Percentiles rank a stretch among this genome's conserved stretches.
Evolutionary conservation across 2,888 invertebrate species (phyloP).

Genomic region (Andrena flavipes): DNA sequence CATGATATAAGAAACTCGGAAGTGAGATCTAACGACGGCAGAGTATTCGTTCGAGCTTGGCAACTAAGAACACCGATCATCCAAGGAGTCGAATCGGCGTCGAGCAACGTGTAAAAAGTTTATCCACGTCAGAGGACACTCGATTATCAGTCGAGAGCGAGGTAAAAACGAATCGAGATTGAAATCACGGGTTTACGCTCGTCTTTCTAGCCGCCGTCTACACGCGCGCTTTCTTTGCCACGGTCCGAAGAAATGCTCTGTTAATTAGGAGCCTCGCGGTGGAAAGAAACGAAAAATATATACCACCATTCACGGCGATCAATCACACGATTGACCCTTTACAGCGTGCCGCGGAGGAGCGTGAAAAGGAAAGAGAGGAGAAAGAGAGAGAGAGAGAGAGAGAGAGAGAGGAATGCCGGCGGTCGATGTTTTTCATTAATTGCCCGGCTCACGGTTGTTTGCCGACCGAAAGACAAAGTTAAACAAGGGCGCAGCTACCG

Average conservation of each 20-base stretch:
- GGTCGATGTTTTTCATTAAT: slow-evolving; percentile 72
- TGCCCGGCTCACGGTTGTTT: slow-evolving; percentile 66
- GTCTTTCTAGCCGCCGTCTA: background rate
- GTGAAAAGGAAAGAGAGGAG: background rate
- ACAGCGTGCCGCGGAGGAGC: slow-evolving; percentile 12
- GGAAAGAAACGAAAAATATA: slow-evolving; percentile 11
- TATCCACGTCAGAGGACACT: slow-evolving; percentile 1
- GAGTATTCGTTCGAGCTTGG: too few species aligned
- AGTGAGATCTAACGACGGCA: too few species aligned
- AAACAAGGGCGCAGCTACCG: slow-evolving; percentile 64
- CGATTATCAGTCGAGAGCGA: background rate
- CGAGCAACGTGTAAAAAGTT: background rate
- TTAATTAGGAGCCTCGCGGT: slow-evolving; percentile 38
- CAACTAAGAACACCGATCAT: too few species aligned
- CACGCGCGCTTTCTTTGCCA: background rate
- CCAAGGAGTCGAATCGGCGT: too few species aligned
- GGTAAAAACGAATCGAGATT: background rate
- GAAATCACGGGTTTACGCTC: slow-evolving; percentile 6
- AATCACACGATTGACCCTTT: slow-evolving; percentile 60
- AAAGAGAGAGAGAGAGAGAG: slow-evolving; percentile 1
- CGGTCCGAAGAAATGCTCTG: slow-evolving; percentile 30
- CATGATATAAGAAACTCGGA: too few species aligned
- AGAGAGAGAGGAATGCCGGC: slow-evolving; percentile 17
- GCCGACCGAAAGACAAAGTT: slow-evolving; percentile 69
- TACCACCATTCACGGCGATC: slow-evolving; percentile 49